Percentiles rank a stretch among this genome's conserved stretches.
phyloP scores from a whole-genome alignment of 2,113 vertebrate species.

The Rhinogobius similis region DNA sequence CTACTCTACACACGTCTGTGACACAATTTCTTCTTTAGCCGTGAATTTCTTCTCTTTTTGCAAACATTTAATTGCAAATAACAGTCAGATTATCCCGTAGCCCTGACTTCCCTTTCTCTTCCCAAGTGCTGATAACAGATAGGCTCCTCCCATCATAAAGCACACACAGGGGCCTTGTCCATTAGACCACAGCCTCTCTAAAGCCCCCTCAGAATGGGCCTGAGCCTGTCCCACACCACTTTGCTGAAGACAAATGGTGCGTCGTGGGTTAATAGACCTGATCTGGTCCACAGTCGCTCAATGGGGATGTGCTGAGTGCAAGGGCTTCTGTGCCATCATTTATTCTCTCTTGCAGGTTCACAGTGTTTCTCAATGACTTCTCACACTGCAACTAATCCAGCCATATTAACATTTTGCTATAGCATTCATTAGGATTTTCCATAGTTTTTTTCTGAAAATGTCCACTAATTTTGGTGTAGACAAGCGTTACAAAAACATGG shows the following conservation, averaged over 20 bases:
- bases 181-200: constrained; percentile 19
- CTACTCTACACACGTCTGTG: no score
- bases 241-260: constrained; percentile 38
- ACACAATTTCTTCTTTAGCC: no score
- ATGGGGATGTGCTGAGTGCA: constrained; percentile 47
- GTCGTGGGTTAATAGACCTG: constrained; percentile 41
- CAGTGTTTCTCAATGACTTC: background rate
- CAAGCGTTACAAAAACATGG: no score
- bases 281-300: constrained; percentile 43
- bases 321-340: constrained; percentile 18
- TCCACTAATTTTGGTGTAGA: no score
- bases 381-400: background rate
- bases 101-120: background rate
- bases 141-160: background rate
- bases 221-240: constrained; percentile 51
- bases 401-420: background rate
- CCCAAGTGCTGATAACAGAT: background rate
- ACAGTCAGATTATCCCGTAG: background rate
- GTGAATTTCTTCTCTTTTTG: no score
- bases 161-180: background rate
- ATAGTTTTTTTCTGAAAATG: no score
- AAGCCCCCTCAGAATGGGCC: constrained; percentile 16
- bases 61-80: background rate
- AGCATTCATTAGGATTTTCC: no score
- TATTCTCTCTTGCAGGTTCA: background rate